Evolutionary conservation across 1,140 invertebrate species (phyloP), one percentile per base, ranked within the genome.

Genomic region (Panulirus ornatus): DNA sequence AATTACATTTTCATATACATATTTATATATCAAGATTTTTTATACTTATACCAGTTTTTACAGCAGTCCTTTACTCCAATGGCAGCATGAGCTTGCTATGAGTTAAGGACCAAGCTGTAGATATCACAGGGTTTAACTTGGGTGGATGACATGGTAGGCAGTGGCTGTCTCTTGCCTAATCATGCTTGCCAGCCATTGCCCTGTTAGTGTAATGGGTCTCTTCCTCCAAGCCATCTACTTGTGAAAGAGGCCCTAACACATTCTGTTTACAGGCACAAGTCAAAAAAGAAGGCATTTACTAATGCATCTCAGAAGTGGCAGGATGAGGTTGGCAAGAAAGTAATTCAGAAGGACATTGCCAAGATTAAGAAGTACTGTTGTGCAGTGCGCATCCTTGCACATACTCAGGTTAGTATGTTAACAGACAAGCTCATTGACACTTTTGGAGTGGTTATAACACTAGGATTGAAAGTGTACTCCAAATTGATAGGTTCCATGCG

Each of bases 221-320:
- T 91, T 90, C 91, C 85, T 92, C 84, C 79, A 91, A 91, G 89
- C 85, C 38, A 86, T 76, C 71, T 91, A 66, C 91, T 91, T 84
- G 83, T 84, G 75, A 78, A 58, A 90, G 85, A 92, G 91, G 76
- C 91, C 92, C 91, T 92, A 83, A 83, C 86, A 81, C 92, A 70
- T 91, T 92, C 47, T 78, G 85, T 92, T 76, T 73, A 5, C 88
- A 99, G 99, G 99, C 99, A 99, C 95, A 98, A 98, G 95, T 99
- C 97, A 94, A 99, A 99, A 96, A 99, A 99, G 98, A 99, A 99
- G 97, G 99, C 99, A 92, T 99, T 99, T 94, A 98, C 98, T 90
- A 99, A 99, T 94, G 96, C 97, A 85, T 97, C 97, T 93, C 99
- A 99, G 95, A 99, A 99, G 94, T 99, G 99, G 99, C 96, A 97